A percentile compares a stretch with the other conserved stretches of the same genome.
These are phyloP conservation scores for Apostichopus japonicus DNA, from an alignment of 35 echinoderm and acorn worm species.

Conservation along the genomic window DNA sequence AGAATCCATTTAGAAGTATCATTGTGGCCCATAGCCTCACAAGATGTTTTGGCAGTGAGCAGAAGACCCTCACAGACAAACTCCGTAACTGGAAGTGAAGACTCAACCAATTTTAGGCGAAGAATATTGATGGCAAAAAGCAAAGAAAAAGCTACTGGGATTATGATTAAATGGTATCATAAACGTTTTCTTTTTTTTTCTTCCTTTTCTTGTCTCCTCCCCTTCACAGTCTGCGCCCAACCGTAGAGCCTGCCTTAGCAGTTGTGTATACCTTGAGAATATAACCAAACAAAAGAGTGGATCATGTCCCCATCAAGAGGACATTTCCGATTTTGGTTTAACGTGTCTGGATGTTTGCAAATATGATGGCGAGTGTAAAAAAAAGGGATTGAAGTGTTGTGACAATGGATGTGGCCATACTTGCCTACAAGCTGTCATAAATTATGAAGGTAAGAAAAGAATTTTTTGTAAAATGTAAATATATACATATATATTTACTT, in stretches of 20 bases:
- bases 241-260: not conserved
- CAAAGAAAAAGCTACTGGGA: too few relatives aligned
- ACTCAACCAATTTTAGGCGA: too few relatives aligned
- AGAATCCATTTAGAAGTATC: too few relatives aligned
- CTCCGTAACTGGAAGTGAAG: too few relatives aligned
- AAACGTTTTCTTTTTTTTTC: too few relatives aligned
- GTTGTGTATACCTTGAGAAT: not conserved
- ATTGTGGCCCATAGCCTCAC: too few relatives aligned
- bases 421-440: slow-evolving; percentile 30
- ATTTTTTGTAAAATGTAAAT: too few relatives aligned
- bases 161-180: too few relatives aligned
- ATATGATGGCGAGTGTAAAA: not conserved
- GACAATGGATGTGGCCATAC: slow-evolving; percentile 30
- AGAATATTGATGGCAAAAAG: too few relatives aligned
- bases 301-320: not conserved
- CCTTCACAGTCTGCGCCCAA: slow-evolving; percentile 2
- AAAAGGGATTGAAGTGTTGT: slow-evolving; percentile 5
- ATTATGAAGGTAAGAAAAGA: not conserved
- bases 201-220: not conserved
- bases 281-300: not conserved
- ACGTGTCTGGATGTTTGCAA: not conserved
- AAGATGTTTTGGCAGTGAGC: too few relatives aligned
- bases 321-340: not conserved
- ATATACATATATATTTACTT: too few relatives aligned
- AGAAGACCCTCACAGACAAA: too few relatives aligned